Percentiles rank a stretch among this genome's conserved stretches.
These are phyloP conservation scores for Drosophila suzukii DNA, from an alignment of 1,140 invertebrate species.

Conservation along the genomic window DNA sequence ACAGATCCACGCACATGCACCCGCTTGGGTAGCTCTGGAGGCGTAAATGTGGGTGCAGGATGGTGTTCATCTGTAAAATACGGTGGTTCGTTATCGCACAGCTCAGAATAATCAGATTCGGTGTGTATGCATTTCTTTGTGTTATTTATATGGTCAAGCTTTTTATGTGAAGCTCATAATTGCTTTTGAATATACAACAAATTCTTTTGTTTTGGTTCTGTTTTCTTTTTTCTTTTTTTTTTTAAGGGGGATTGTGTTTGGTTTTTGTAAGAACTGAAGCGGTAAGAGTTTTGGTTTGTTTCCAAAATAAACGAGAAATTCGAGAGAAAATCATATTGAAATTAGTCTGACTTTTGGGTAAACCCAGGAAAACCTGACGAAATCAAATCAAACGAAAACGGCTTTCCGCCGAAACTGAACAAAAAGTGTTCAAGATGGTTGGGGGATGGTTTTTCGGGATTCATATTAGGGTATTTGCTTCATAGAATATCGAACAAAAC, in stretches of 20 bases:
- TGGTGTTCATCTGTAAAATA: conserved; percentile 96
- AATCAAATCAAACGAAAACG: conserved; percentile 16
- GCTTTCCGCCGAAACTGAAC: conserved; percentile 35
- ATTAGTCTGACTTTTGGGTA: conserved; percentile 36
- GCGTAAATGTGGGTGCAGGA: conserved; percentile 97
- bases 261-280: conserved; percentile 55
- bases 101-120: conserved; percentile 58
- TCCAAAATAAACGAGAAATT: conserved; percentile 46
- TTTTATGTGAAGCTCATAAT: conserved; percentile 65
- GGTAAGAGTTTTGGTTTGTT: conserved; percentile 46
- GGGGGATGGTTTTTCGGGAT: conserved; percentile 52
- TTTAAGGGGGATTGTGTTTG: conserved; percentile 43
- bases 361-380: conserved; percentile 49
- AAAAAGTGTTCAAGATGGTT: conserved; percentile 55
- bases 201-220: conserved; percentile 48
- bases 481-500: conserved; percentile 42
- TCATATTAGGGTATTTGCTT: conserved; percentile 37
- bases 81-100: conserved; percentile 77
- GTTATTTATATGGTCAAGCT: conserved; percentile 52
- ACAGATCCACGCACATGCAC: conserved; percentile 96
- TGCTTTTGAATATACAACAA: conserved; percentile 50
- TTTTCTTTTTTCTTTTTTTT: conserved; percentile 17
- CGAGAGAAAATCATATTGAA: conserved; percentile 58
- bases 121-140: conserved; percentile 52
- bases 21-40: conserved; percentile 98